These are phyloP conservation scores for Andrena marginata DNA, from an alignment of 2,888 invertebrate species.

Conservation along the genomic window DNA sequence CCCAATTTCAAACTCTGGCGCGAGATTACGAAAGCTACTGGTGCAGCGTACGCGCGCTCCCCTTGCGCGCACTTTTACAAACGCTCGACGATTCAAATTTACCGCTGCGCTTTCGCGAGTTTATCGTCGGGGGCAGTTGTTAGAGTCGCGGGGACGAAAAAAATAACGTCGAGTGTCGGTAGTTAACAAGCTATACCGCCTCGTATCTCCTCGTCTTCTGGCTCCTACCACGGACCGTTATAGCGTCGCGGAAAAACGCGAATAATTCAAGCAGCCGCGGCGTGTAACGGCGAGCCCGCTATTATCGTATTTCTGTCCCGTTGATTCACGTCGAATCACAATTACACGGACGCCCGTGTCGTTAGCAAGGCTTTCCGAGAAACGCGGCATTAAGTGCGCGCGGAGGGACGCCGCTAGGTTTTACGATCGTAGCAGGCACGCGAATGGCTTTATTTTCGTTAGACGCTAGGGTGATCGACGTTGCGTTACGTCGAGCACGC, in stretches of 20 bases:
- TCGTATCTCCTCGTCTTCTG: not conserved
- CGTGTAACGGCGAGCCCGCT: slow-evolving; percentile 9
- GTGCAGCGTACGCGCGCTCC: not conserved
- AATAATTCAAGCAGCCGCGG: not conserved
- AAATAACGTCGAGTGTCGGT: not conserved
- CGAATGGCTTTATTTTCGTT: slow-evolving; percentile 62
- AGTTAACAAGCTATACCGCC: not conserved
- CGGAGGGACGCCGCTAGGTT: slow-evolving; percentile 26
- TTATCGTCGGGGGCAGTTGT: not conserved
- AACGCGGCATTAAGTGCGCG: slow-evolving; percentile 44
- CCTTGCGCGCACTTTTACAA: not conserved
- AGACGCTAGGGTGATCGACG: slow-evolving; percentile 45
- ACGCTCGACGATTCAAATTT: not conserved
- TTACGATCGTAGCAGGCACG: slow-evolving; percentile 49
- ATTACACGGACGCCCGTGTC: slow-evolving; percentile 30
- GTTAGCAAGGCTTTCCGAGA: slow-evolving; percentile 45
- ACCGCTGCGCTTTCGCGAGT: fast-evolving
- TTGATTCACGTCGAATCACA: slow-evolving; percentile 44
- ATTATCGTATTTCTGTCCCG: slow-evolving; percentile 53
- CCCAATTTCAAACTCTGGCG: slow-evolving; percentile 1
- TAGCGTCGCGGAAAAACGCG: slow-evolving; percentile 6
- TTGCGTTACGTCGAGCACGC: slow-evolving; percentile 39
- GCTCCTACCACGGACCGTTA: not conserved
- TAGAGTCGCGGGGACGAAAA: not conserved
- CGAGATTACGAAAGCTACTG: slow-evolving; percentile 23